A percentile compares a stretch with the other conserved stretches of the same genome.
Evolutionary conservation across 2,888 invertebrate species (phyloP).

Genomic region (Meloe dianella): DNA sequence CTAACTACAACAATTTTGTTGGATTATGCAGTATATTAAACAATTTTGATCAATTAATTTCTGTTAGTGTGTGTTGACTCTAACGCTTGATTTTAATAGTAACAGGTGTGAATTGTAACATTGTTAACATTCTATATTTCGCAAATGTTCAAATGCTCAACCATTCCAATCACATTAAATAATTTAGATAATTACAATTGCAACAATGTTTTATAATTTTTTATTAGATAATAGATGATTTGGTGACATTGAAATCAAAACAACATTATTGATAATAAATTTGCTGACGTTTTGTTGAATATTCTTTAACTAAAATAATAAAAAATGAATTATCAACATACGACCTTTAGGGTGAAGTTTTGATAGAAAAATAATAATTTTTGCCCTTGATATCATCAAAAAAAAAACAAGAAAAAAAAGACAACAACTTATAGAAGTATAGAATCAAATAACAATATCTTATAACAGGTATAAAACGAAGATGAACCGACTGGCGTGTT

Average conservation of each 20-base stretch:
- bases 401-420: neutral
- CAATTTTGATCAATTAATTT: neutral
- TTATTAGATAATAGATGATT: neutral
- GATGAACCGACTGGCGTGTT: conserved; percentile 41
- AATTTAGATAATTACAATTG: neutral
- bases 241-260: neutral
- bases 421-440: conserved; percentile 34
- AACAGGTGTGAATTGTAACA: conserved; percentile 6
- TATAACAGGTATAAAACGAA: conserved; percentile 41
- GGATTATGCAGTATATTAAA: neutral
- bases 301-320: neutral
- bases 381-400: conserved; percentile 21
- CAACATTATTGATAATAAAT: neutral
- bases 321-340: neutral
- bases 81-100: neutral
- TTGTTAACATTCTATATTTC: neutral
- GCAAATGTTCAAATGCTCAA: neutral
- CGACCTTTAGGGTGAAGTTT: conserved; percentile 4
- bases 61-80: neutral
- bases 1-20: neutral
- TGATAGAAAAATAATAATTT: neutral
- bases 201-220: neutral
- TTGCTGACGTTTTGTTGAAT: neutral
- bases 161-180: neutral
- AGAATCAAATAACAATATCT: conserved; percentile 46